Base-by-base conservation (phyloP, 2,113 vertebrate species). In the Brevimyrus niger region DNA sequence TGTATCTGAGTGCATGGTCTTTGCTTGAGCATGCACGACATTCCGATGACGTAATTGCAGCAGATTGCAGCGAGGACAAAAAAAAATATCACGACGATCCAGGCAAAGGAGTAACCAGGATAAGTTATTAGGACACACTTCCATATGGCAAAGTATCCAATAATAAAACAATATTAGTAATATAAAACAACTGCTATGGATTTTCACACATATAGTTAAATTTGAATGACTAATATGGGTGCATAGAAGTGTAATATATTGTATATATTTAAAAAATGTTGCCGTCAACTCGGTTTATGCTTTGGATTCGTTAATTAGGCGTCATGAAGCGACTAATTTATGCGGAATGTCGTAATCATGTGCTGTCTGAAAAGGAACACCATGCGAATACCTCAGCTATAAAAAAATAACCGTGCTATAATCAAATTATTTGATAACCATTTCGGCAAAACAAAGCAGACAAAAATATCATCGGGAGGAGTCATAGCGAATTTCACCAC, bases 31-130 rank as follows among this genome's bases (percentile, higher is more conserved):
- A 65, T 87, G 87, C 38, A 87, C 73, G 19, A 73, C 89, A 65
- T 50, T 86, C 55, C 84, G 35, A 69, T 86, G 89, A 89, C 84
- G 89, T 86, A 23, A 89, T 73, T 89, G 89, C 84, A 86, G 89
- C 89, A 87, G 83, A 89, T 50, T 86, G 89, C 42, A 86, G 38
- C 46, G 83, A 73, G 44, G 83, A 73, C 89, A 86, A 89, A 65
- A 76, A 51, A 51, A 50, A 85, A 86, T 42, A 44, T 55, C 89
- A 86, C 85, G 89, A 48, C 89, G 85, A 89, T 58, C n/a, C 23
- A 38, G 17, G 15, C n/a, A 23, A 69, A 42, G 46, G 46, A 55
- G 65, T 8, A 42, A 86, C 51, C 8, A 46, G 88, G 42, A 80
- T 35, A 35, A 35, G 23, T n/a, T 88, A 6, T 35, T 88, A 27